These are phyloP conservation scores for Silurus lanzhouensis DNA, from an alignment of 2,797 vertebrate genomes.

Conservation along the genomic window DNA sequence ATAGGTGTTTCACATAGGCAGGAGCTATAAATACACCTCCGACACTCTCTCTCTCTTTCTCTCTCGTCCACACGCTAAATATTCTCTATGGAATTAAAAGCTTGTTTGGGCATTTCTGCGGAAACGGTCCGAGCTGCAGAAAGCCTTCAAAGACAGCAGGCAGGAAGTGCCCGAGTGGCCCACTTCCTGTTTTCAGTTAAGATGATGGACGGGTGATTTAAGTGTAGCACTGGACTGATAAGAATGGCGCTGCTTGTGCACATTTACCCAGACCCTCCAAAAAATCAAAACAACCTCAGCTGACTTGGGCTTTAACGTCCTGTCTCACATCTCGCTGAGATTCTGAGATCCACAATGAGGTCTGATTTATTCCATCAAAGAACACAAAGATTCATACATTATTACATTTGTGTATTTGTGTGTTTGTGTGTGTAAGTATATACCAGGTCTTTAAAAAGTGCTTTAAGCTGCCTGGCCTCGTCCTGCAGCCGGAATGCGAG, in stretches of 20 bases:
- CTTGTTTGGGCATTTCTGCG: constrained; percentile 62
- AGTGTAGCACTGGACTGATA: constrained; percentile 61
- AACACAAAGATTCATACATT: neutral
- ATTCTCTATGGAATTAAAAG: constrained; percentile 61
- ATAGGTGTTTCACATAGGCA: constrained; percentile 13
- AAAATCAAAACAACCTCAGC: neutral
- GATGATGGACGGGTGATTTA: constrained; percentile 79
- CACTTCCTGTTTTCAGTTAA: constrained; percentile 80
- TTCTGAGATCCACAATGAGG: too few species aligned
- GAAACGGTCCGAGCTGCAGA: constrained; percentile 59
- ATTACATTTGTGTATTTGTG: neutral
- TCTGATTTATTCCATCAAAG: neutral
- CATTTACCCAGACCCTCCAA: neutral
- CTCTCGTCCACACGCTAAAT: constrained; percentile 3
- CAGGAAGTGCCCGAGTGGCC: constrained; percentile 77
- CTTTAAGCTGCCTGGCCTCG: constrained; percentile 86
- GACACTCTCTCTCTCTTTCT: neutral
- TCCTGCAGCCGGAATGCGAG: constrained; percentile 84
- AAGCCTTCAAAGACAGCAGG: constrained; percentile 73
- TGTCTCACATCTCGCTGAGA: neutral
- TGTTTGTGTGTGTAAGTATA: neutral
- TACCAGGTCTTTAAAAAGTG: constrained; percentile 89
- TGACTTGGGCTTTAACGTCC: neutral
- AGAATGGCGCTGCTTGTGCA: constrained; percentile 17
- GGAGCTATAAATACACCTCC: constrained; percentile 21